Base-by-base conservation (phyloP, 1,140 invertebrate genomes). In the Orius insidiosus region DNA sequence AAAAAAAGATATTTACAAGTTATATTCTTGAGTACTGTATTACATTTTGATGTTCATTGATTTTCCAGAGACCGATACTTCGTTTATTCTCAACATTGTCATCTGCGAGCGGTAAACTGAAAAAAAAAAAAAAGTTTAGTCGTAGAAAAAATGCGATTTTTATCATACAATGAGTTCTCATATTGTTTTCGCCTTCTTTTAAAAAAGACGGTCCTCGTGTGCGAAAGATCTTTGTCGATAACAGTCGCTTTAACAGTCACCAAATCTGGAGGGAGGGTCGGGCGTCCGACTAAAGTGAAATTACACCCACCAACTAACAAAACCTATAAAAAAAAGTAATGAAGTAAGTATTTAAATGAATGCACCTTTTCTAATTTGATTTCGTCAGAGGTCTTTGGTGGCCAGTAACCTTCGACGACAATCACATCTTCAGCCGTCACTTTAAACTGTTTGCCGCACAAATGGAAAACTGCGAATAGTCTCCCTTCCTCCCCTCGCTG, bases 391-490 rank as follows among this genome's bases (percentile, higher is more conserved):
- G 78, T 69, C 39, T 72, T 75, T 7, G 87, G 87, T 11, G 81
- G 75, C 78, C 87, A 92, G 53, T 80, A 74, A 1, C 80, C 80
- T 59, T 86, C 75, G 4, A 94, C 64, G 1, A 90, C 65, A 34
- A 96, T 69, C 1, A 94, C 63, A 64, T 95, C 90, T 38, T 81
- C 86, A 34, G 77, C 68, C 2, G 87, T 94, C 0, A 95, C 66
- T 67, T 89, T 85, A 58, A 78, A 83, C 58, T 94, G 89, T 61
- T 80, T 84, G 2, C 86, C 85, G 51, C 72, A 66, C 7, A 93
- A 48, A 54, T 88, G 75, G 3, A 94, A 69, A 5, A 94, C 70
- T 6, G 88, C 88, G 69, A 94, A 95, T 37, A 89, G 66, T 38
- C 88, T 66, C 4, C 85, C 83, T 34, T 71, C 64, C 48, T 64